phyloP scores from a whole-genome alignment of 2,797 vertebrate genomes.

The Mareca penelope region DNA sequence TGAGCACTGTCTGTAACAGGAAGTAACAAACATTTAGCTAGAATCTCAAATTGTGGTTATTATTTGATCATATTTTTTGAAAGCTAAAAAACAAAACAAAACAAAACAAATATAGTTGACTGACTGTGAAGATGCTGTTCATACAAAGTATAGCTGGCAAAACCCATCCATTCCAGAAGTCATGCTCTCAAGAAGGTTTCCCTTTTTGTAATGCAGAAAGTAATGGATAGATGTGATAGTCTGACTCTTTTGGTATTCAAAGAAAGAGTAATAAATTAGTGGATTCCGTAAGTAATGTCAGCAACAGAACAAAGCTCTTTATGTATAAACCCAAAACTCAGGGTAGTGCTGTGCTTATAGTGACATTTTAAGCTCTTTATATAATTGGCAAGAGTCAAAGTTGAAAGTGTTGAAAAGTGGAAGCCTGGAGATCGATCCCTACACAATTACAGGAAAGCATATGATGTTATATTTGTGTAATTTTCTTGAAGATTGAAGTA shows the following conservation, averaged over 20 bases:
- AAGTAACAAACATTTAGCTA: background rate
- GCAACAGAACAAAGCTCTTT: background rate
- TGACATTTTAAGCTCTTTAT: background rate
- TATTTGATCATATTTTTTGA: background rate
- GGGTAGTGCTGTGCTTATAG: background rate
- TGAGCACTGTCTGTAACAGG: background rate
- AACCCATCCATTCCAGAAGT: background rate
- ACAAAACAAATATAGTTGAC: background rate
- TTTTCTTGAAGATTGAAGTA: background rate
- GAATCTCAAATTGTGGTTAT: background rate
- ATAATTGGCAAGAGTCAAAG: background rate
- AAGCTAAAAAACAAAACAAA: background rate
- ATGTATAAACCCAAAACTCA: background rate
- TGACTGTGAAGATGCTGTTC: background rate
- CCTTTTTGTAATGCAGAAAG: background rate
- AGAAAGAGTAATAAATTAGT: background rate
- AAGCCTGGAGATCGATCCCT: background rate
- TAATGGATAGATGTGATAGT: background rate
- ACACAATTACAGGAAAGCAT: background rate
- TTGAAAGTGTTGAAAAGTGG: background rate
- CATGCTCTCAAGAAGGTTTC: background rate
- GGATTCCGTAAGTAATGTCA: background rate
- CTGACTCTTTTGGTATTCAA: background rate
- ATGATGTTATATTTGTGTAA: background rate
- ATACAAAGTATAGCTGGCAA: background rate